These are phyloP conservation scores for Scaptomyza caliginosa DNA, from an alignment of 2,888 invertebrate species.

Conservation along the genomic window DNA sequence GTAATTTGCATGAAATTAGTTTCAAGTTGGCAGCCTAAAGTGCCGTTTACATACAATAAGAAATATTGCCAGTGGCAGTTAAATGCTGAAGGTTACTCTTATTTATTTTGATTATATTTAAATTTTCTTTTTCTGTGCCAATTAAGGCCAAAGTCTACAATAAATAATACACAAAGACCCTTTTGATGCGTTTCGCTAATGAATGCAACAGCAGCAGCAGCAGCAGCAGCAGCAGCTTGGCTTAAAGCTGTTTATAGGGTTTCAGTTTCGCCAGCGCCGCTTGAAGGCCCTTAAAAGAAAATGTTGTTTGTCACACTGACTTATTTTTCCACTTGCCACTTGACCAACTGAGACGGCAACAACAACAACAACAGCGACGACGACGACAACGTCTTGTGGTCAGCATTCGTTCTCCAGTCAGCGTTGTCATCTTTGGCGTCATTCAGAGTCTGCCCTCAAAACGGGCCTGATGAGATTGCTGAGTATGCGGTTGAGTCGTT, in stretches of 20 bases:
- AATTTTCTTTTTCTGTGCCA: slow-evolving; percentile 29
- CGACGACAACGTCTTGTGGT: slow-evolving; percentile 13
- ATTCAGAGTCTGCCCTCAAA: slow-evolving; percentile 61
- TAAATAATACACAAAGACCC: slow-evolving; percentile 1
- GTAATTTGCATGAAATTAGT: slow-evolving; percentile 72
- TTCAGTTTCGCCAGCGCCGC: slow-evolving; percentile 47
- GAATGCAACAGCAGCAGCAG: slow-evolving; percentile 15
- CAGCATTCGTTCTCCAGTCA: slow-evolving; percentile 6
- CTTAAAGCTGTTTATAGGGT: slow-evolving; percentile 42
- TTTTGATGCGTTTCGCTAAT: slow-evolving; percentile 37
- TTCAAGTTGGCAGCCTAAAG: slow-evolving; percentile 14
- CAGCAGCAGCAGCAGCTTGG: not conserved
- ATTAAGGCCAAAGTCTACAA: slow-evolving; percentile 26
- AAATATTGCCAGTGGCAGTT: not conserved
- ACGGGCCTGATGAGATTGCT: slow-evolving; percentile 31
- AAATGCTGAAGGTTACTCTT: slow-evolving; percentile 30
- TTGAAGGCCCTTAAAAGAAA: slow-evolving; percentile 55
- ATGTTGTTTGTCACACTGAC: slow-evolving; percentile 78
- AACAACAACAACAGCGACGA: not conserved
- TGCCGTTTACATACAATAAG: slow-evolving; percentile 23
- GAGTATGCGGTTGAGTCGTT: slow-evolving; percentile 12
- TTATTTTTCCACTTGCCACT: slow-evolving; percentile 69
- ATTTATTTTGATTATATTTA: slow-evolving; percentile 22
- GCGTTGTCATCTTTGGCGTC: slow-evolving; percentile 36
- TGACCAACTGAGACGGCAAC: slow-evolving; percentile 63